phyloP scores from a whole-genome alignment of 1,140 invertebrate species.

The Lerema accius region DNA sequence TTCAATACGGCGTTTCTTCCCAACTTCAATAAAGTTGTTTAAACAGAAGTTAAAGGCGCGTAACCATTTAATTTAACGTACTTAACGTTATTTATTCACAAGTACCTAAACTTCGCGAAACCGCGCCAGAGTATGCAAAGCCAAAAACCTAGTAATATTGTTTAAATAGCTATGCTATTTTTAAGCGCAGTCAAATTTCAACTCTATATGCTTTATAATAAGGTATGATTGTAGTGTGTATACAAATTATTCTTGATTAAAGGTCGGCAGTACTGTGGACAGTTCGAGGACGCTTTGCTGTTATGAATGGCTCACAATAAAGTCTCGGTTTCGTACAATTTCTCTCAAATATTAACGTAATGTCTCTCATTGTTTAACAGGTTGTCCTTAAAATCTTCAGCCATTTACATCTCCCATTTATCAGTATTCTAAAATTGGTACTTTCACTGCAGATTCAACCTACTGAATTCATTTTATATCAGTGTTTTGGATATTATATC shows the following conservation, averaged over 20 bases:
- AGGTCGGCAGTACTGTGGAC: constrained; percentile 14
- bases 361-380: not conserved
- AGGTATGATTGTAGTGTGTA: not conserved
- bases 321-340: constrained; percentile 20
- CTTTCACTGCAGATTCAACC: too few relatives aligned
- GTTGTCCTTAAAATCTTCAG: constrained; percentile 10
- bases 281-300: constrained; percentile 9
- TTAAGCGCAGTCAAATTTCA: constrained; percentile 3
- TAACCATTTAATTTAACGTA: constrained; percentile 29
- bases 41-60: constrained; percentile 14
- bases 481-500: too few relatives aligned
- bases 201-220: not conserved
- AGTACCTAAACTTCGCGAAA: constrained; percentile 16
- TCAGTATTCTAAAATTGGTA: too few relatives aligned
- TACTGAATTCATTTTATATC: too few relatives aligned
- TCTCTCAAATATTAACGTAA: constrained; percentile 19
- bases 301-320: constrained; percentile 27
- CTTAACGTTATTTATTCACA: constrained; percentile 27
- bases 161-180: constrained; percentile 11
- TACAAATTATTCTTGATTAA: constrained; percentile 27
- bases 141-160: constrained; percentile 23
- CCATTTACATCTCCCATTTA: not conserved
- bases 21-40: constrained; percentile 17
- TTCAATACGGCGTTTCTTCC: constrained; percentile 4
- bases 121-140: constrained; percentile 12